Conservation (phyloP, 2,113 vertebrate genomes). For the Archilochus colubris region DNA sequence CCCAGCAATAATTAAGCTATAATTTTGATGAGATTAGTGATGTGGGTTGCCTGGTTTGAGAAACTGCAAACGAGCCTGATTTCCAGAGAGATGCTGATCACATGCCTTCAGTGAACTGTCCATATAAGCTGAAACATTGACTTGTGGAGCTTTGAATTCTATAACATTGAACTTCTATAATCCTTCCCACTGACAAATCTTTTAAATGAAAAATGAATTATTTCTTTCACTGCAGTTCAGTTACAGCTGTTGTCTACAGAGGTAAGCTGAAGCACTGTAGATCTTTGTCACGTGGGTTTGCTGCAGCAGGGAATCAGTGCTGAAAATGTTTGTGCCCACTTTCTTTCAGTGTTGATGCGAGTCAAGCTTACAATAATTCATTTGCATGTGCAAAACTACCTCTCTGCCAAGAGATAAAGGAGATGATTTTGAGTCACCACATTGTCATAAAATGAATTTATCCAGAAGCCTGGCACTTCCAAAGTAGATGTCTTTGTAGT, state of each 20-base stretch:
- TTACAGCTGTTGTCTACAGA: not conserved
- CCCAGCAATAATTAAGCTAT: not conserved
- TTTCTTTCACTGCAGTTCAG: slow-evolving; percentile 1
- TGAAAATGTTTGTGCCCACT: not conserved
- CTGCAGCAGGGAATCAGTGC: not conserved
- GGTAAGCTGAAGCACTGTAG: not conserved
- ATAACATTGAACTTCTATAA: too few relatives aligned
- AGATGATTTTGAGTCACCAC: not conserved
- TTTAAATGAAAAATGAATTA: not conserved
- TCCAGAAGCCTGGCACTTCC: not conserved
- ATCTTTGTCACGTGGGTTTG: not conserved
- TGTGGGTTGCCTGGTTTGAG: not conserved
- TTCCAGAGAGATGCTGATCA: not conserved
- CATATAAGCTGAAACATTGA: not conserved
- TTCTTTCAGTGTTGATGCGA: not conserved
- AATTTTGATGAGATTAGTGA: not conserved
- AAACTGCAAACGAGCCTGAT: not conserved
- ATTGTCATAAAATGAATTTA: not conserved
- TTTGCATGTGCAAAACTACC: not conserved
- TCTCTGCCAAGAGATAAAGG: not conserved
- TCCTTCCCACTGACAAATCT: not conserved
- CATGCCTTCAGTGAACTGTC: not conserved
- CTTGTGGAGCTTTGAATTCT: not conserved
- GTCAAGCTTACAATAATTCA: not conserved
- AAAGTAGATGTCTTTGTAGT: not conserved